Evolutionary conservation across 1,140 invertebrate genomes (phyloP).

Genomic region (Pseudomyrmex flavicornis): DNA sequence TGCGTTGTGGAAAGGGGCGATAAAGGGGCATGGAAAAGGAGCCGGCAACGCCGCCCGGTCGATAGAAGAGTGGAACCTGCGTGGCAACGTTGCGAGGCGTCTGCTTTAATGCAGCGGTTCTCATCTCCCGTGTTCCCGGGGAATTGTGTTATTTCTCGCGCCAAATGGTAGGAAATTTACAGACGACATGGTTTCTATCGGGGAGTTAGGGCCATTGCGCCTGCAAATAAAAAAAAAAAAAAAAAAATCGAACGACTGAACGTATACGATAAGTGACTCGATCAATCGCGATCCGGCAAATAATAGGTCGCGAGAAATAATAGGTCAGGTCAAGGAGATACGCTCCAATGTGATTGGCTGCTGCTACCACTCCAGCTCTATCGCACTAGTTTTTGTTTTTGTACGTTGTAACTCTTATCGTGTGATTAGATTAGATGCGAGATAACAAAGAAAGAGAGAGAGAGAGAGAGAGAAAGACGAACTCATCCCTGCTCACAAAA

Average conservation of each 20-base stretch:
- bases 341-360: background rate
- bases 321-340: background rate
- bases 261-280: background rate
- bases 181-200: background rate
- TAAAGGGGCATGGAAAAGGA: slow-evolving; percentile 81
- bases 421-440: too few relatives aligned
- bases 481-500: background rate
- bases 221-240: slow-evolving; percentile 2
- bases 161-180: background rate
- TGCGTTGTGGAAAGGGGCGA: slow-evolving; percentile 66
- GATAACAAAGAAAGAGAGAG: too few relatives aligned
- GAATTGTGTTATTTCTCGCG: slow-evolving; percentile 23
- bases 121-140: slow-evolving; percentile 61
- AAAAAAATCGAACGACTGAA: background rate
- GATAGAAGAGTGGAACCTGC: slow-evolving; percentile 82
- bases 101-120: slow-evolving; percentile 84
- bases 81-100: slow-evolving; percentile 82
- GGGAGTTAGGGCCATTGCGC: background rate
- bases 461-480: too few relatives aligned
- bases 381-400: background rate
- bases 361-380: background rate
- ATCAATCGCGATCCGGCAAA: background rate
- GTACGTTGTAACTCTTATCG: background rate
- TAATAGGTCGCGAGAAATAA: background rate
- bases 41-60: slow-evolving; percentile 83